Base-by-base conservation (phyloP, 2,113 vertebrate species). In the Oreochromis aureus region DNA sequence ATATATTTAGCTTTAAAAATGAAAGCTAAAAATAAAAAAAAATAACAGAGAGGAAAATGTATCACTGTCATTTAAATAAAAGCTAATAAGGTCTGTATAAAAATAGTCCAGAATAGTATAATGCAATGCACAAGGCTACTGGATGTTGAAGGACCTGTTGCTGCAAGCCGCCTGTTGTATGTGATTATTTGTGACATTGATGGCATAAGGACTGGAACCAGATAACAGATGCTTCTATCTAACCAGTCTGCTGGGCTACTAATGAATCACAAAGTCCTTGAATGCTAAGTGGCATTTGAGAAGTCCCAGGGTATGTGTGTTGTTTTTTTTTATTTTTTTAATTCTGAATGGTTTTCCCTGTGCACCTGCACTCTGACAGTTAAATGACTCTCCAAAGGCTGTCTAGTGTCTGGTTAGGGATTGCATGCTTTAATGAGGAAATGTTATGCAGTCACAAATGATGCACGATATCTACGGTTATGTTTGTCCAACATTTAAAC, bases 221-320 rank as follows among this genome's bases (percentile, higher is more conserved):
- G 85, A 93, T 91, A 95, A 92, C 96, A 96, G 96, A 95, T 96
- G 96, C 95, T 94, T 94, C 90, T 90, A 92, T 94, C 94, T 92
- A 92, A 94, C 93, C 93, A 95, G 94, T 93, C 94, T 95, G 94
- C 86, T 87, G 89, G 92, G 92, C 89, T 87, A 91, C 91, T 96
- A 96, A 97, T 97, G 95, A 96, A 96, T 97, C 95, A 92, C 88
- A 92, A 95, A 95, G 93, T 93, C 89, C 93, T 94, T 95, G 95
- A 96, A 96, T 96, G 95, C 91, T 95, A 96, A 96, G 95, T 96
- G 96, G 92, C 96, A 96, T 95, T 92, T 95, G 95, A 95, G 91
- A 95, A 93, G 92, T 97, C 96, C 95, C 95, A 96, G 91, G 91
- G 92, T 94, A 91, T 83, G 90, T 90, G 94, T 96, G 90, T 94